These are phyloP conservation scores for Achatina immaculata DNA, from an alignment of 1,140 invertebrate genomes.

Conservation along the genomic window DNA sequence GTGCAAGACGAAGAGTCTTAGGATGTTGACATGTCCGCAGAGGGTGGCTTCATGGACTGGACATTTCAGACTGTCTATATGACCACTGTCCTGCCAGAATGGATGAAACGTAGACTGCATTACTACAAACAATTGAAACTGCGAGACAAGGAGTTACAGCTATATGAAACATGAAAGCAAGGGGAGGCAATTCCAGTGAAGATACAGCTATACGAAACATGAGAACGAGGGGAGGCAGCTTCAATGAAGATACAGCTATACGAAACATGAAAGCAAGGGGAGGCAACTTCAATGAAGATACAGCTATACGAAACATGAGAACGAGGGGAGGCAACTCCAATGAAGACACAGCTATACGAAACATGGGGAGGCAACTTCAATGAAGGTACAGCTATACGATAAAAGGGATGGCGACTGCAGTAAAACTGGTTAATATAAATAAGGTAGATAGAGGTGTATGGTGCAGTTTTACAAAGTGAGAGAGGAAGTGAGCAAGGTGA, in stretches of 20 bases:
- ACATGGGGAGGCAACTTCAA: too few relatives aligned
- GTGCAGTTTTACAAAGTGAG: too few relatives aligned
- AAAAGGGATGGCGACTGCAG: too few relatives aligned
- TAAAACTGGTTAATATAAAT: too few relatives aligned
- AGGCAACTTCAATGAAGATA: background rate
- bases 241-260: background rate
- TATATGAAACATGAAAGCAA: background rate
- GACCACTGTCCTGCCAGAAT: constrained; percentile 44
- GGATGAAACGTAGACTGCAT: background rate
- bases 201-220: background rate
- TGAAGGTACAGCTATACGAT: too few relatives aligned
- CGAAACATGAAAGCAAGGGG: background rate
- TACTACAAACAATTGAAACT: too few relatives aligned
- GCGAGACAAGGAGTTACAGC: background rate
- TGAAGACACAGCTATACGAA: background rate
- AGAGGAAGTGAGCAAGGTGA: too few relatives aligned
- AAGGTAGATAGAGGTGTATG: too few relatives aligned
- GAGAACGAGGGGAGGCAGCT: background rate
- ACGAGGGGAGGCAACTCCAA: background rate
- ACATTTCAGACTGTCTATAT: constrained; percentile 63
- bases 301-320: background rate
- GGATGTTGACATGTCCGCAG: constrained; percentile 62
- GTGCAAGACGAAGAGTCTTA: constrained; percentile 65
- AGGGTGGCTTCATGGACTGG: constrained; percentile 68
- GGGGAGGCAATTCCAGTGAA: background rate